Base-by-base conservation (phyloP, 2,797 vertebrate species). In the Gorsachius magnificus region DNA sequence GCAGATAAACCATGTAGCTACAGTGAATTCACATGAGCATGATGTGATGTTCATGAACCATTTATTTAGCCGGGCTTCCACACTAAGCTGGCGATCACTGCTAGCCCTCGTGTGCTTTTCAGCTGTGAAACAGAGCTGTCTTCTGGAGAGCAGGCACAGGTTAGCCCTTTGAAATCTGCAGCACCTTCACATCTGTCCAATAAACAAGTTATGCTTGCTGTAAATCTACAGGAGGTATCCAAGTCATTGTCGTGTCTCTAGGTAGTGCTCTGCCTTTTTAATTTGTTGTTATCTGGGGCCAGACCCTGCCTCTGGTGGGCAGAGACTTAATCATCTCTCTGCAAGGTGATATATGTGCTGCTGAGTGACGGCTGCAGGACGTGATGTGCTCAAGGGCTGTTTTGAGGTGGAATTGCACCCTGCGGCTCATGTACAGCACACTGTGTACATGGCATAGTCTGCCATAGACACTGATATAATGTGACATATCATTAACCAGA, bases 1-100 rank as follows among this genome's bases (percentile, higher is more conserved):
- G 65, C 38, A 90, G 68, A 70, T 53, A 70, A 89, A 61, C 12
- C 53, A 16, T 69, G 86, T 94, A 96, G 74, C 75, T 87, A 11
- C 51, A 77, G 33, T 54, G 69, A 81, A n/a, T 66, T 81, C 8
- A 3, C 65, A 35, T 18, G 57, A 87, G 69, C 18, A 3, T 11
- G 50, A 65, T 7, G 14, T 29, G 68, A 35, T 41, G 31, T 45
- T 95, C 89, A 53, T 12, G 36, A 81, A 41, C 57, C 38, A 13
- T 71, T 80, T 45, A 26, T 56, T 69, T 54, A 68, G 25, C 28
- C 35, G 75, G 71, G 25, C n/a, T 91, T 58, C 69, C 16, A 16
- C 10, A 29, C 19, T 76, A 41, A 61, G 31, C 38, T 74, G 38
- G n/a, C 45, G 68, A 74, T 60, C 45, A 13, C 50, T 2, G 0